Conservation (phyloP, 2,113 vertebrate genomes). For the Glaucidium brasilianum region DNA sequence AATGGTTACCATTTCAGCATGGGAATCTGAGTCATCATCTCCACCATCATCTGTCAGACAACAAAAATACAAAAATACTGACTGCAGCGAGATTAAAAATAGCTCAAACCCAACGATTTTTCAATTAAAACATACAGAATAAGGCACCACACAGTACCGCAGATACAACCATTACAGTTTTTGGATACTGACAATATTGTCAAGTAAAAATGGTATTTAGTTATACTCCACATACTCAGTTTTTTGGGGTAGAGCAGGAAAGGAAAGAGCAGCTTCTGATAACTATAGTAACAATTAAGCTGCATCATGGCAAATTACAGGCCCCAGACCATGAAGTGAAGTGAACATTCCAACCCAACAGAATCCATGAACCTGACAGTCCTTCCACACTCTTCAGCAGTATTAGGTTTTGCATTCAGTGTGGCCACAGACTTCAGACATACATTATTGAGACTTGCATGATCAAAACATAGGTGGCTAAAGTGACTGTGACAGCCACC, state of each 20-base stretch:
- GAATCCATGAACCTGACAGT: not conserved
- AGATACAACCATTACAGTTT: accelerated
- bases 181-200: accelerated
- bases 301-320: accelerated
- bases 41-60: conserved; percentile 43
- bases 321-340: not conserved
- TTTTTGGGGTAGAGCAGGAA: not conserved
- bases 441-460: accelerated
- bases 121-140: not conserved
- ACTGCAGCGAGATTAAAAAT: not conserved
- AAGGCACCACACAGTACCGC: not conserved
- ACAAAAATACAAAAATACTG: not conserved
- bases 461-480: accelerated
- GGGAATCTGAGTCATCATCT: not conserved
- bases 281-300: not conserved
- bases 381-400: not conserved
- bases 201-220: not conserved
- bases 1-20: conserved; percentile 22
- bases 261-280: not conserved
- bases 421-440: accelerated
- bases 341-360: accelerated
- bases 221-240: accelerated
- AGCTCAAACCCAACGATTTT: not conserved
- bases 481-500: accelerated
- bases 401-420: accelerated